Percentiles rank a stretch among this genome's conserved stretches.
phyloP scores from a whole-genome alignment of 2,113 vertebrate genomes.

The Carlito syrichta region DNA sequence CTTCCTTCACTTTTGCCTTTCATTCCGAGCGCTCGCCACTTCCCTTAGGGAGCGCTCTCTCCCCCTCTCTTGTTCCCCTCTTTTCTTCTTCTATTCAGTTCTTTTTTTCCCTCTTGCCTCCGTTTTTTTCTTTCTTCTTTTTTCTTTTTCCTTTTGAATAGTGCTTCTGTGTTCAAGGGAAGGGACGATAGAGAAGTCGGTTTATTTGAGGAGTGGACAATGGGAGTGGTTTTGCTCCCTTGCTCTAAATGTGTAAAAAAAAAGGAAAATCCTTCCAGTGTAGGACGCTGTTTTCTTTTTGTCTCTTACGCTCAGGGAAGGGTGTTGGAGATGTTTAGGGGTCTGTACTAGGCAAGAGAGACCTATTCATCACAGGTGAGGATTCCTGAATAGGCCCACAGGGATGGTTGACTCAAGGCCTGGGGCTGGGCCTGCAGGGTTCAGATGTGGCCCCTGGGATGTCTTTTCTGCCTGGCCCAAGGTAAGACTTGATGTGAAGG shows the following conservation, averaged over 20 bases:
- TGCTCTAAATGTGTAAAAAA: slow-evolving; percentile 64
- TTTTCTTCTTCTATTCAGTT: slow-evolving; percentile 82
- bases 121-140: slow-evolving; percentile 57
- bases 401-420: not conserved
- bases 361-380: not conserved
- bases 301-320: not conserved
- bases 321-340: not conserved
- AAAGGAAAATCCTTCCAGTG: not conserved
- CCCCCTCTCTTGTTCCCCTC: too few relatives aligned
- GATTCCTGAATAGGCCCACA: not conserved
- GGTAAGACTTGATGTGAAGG: not conserved
- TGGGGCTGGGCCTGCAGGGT: not conserved
- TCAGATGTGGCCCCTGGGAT: not conserved
- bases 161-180: slow-evolving; percentile 82
- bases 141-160: slow-evolving; percentile 79
- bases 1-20: slow-evolving; percentile 82
- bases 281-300: not conserved
- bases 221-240: slow-evolving; percentile 73
- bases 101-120: slow-evolving; percentile 63
- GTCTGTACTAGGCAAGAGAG: too few relatives aligned
- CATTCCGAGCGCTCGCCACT: slow-evolving; percentile 76
- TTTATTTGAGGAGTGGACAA: slow-evolving; percentile 77
- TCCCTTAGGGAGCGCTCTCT: too few relatives aligned
- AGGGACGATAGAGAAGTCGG: slow-evolving; percentile 73
- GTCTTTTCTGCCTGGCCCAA: not conserved